Percentiles rank a stretch among this genome's conserved stretches.
phyloP scores from a whole-genome alignment of 2,888 invertebrate species.

The Myopa testacea region DNA sequence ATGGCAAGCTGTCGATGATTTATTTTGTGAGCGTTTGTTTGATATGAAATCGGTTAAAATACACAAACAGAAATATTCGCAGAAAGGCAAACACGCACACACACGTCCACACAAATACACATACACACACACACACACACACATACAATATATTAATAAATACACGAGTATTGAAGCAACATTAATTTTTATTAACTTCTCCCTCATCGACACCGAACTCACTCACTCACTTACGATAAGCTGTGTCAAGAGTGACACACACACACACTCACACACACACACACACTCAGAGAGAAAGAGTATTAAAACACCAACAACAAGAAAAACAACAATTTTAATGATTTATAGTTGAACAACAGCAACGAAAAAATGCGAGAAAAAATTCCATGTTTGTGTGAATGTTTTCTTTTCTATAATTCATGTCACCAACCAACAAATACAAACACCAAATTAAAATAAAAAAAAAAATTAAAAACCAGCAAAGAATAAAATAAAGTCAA shows the following conservation, averaged over 20 bases:
- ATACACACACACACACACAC: not conserved
- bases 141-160: no score
- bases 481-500: not conserved
- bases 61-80: not conserved
- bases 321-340: conserved; percentile 10
- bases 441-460: not conserved
- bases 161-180: not conserved
- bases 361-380: not conserved
- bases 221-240: not conserved
- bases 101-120: not conserved
- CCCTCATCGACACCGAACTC: not conserved
- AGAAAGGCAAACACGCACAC: not conserved
- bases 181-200: conserved; percentile 21
- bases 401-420: conserved; percentile 22
- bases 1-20: conserved; percentile 2
- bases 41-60: not conserved
- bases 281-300: not conserved
- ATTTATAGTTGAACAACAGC: conserved; percentile 16
- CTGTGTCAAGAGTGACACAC: not conserved
- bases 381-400: not conserved
- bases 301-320: not conserved
- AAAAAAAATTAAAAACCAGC: not conserved
- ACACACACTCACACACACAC: not conserved
- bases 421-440: conserved; percentile 15
- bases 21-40: conserved; percentile 10